A percentile compares a stretch with the other conserved stretches of the same genome.
Evolutionary conservation across 2,113 vertebrate genomes (phyloP).

Genomic region (Solenodon paradoxus): DNA sequence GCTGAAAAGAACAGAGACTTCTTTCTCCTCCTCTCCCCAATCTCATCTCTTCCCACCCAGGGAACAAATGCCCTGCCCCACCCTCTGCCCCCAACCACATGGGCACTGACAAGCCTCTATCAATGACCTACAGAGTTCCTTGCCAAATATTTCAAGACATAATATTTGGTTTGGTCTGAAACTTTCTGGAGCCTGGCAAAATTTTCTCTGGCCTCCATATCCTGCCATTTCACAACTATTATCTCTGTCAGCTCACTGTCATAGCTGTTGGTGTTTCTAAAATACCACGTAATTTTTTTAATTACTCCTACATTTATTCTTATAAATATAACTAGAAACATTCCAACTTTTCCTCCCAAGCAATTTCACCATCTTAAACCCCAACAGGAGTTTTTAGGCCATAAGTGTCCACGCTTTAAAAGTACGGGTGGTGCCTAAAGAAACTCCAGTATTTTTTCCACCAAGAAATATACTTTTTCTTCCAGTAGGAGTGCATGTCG

Average conservation of each 20-base stretch:
- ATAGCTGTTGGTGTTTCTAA: not conserved
- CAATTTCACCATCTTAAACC: not conserved
- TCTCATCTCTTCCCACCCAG: not conserved
- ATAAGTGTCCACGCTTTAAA: not conserved
- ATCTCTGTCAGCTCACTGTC: not conserved
- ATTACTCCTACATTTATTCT: not conserved
- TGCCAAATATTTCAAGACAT: not conserved
- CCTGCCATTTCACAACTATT: not conserved
- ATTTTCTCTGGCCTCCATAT: not conserved
- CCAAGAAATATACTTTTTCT: not conserved
- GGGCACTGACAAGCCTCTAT: too few species aligned
- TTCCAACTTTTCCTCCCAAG: not conserved
- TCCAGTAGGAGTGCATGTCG: not conserved
- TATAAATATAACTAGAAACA: constrained; percentile 1
- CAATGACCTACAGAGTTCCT: not conserved
- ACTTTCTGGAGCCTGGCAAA: not conserved
- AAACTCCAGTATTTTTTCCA: not conserved
- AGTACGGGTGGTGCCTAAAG: not conserved
- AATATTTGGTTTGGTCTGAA: not conserved
- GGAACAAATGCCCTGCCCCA: not conserved
- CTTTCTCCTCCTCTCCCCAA: not conserved
- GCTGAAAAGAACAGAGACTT: not conserved
- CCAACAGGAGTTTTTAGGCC: not conserved
- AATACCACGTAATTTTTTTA: not conserved
- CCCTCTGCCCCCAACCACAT: not conserved